Percentiles rank a stretch among this genome's conserved stretches.
These are phyloP conservation scores for Tokudaia muenninki DNA, from an alignment of 2,797 vertebrate species.

Conservation along the genomic window DNA sequence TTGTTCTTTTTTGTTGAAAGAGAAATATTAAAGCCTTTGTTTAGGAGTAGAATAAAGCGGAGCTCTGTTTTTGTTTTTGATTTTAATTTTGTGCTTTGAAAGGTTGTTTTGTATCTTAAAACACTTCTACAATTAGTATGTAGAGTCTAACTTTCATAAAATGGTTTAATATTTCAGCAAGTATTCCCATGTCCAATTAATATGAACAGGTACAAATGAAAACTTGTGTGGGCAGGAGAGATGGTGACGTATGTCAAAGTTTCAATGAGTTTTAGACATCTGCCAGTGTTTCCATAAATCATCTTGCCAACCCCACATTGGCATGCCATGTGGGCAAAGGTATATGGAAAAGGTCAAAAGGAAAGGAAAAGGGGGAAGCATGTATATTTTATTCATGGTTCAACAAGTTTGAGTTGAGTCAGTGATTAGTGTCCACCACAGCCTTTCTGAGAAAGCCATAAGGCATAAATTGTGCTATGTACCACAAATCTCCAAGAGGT, in stretches of 20 bases:
- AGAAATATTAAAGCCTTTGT: not conserved
- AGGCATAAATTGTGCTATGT: not conserved
- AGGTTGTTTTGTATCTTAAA: not conserved
- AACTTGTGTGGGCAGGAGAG: not conserved
- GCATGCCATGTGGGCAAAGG: not conserved
- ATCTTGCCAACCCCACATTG: not conserved
- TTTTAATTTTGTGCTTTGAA: not conserved
- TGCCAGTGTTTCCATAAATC: not conserved
- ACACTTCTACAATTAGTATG: not conserved
- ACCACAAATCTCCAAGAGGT: constrained; percentile 16
- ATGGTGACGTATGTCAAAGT: not conserved
- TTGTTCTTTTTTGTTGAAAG: not conserved
- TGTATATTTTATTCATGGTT: not conserved
- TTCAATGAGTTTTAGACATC: not conserved
- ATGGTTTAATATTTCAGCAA: constrained; percentile 11
- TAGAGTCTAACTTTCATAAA: not conserved
- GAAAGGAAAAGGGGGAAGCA: accelerated
- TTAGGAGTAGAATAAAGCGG: not conserved
- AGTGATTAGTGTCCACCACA: not conserved
- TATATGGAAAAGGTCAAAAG: not conserved
- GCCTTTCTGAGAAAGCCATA: not conserved
- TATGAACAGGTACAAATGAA: not conserved
- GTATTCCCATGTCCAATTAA: not conserved
- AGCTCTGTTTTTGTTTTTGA: not conserved
- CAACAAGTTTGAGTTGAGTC: not conserved